Percentiles rank a stretch among this genome's conserved stretches.
Conservation (phyloP, 1,140 invertebrate genomes). For the Hylyphantes graminicola region DNA sequence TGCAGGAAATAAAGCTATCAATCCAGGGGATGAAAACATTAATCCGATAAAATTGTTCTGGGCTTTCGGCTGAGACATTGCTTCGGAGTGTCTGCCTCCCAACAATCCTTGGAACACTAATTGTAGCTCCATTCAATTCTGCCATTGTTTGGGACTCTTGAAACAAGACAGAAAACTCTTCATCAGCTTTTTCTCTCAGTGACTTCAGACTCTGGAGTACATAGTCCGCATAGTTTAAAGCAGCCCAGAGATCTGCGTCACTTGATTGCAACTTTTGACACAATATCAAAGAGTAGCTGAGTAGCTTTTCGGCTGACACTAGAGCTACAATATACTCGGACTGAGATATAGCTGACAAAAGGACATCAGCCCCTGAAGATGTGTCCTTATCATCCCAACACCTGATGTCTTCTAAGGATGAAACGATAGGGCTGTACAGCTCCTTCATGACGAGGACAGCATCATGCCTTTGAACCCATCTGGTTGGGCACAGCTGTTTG, state of each 20-base stretch:
- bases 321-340: neutral
- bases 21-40: neutral
- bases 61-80: neutral
- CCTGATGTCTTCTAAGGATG: neutral
- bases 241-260: neutral
- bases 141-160: neutral
- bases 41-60: neutral
- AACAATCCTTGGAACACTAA: neutral
- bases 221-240: too few species aligned
- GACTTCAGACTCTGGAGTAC: neutral
- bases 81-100: neutral
- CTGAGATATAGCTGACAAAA: neutral
- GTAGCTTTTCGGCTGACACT: neutral
- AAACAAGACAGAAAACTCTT: neutral
- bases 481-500: neutral
- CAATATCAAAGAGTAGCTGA: neutral
- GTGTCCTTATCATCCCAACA: neutral
- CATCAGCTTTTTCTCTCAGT: neutral
- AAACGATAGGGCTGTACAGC: neutral
- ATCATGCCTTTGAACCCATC: conserved; percentile 11
- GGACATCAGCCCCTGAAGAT: neutral
- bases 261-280: neutral
- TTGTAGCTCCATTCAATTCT: neutral
- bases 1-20: neutral
- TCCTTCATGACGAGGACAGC: neutral